Evolutionary conservation across 2,888 invertebrate genomes (phyloP).

Genomic region (Hyalella azteca): DNA sequence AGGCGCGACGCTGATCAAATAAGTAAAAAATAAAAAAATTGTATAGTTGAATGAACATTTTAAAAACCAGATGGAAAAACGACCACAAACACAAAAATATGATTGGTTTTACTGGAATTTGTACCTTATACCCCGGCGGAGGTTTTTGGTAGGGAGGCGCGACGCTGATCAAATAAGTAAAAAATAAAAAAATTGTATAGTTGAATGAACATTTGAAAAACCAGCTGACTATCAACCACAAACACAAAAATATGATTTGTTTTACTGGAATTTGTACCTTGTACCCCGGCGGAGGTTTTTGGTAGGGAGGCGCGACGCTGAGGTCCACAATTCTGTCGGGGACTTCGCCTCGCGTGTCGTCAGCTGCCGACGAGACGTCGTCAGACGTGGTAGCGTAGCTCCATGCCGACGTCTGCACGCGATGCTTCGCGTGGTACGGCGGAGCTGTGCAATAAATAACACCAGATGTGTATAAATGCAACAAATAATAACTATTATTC

Average conservation of each 20-base stretch:
- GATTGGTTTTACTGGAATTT: no score
- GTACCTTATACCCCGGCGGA: conserved; percentile 58
- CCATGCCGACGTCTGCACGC: conserved; percentile 81
- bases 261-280: no score
- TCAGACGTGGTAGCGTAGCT: conserved; percentile 73
- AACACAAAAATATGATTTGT: no score
- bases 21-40: background rate
- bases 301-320: conserved; percentile 77
- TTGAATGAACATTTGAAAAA: background rate
- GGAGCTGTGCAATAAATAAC: no score
- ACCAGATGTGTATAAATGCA: no score
- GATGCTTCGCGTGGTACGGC: conserved; percentile 81
- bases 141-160: conserved; percentile 75
- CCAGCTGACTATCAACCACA: no score
- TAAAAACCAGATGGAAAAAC: no score
- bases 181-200: background rate
- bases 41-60: background rate
- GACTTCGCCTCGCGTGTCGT: conserved; percentile 58
- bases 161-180: conserved; percentile 66
- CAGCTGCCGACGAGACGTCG: conserved; percentile 74
- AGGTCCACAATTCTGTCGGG: conserved; percentile 68
- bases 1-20: conserved; percentile 73
- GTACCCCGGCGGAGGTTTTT: conserved; percentile 62
- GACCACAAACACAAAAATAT: no score
- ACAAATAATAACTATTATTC: no score